These are phyloP conservation scores for Sebastes itinus DNA, from an alignment of 2,797 vertebrate genomes.

Conservation along the genomic window DNA sequence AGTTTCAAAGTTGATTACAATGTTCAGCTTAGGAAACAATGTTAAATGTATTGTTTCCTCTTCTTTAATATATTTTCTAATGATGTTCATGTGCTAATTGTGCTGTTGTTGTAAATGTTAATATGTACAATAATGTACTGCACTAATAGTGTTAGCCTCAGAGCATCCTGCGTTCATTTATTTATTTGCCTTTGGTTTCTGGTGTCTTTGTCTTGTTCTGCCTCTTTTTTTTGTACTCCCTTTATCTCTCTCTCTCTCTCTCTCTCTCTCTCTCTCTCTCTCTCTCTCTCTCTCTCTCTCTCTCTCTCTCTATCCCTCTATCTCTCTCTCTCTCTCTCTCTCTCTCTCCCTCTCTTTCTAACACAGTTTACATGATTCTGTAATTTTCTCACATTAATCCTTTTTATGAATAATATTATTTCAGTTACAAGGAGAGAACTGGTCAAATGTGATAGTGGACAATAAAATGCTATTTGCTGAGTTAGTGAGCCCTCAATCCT, in stretches of 20 bases:
- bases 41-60: background rate
- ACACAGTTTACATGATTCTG: background rate
- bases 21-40: background rate
- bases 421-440: background rate
- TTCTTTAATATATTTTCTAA: background rate
- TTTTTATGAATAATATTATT: constrained; percentile 15
- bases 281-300: too few relatives aligned
- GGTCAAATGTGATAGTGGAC: background rate
- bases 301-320: too few relatives aligned
- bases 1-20: background rate
- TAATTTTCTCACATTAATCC: constrained; percentile 25
- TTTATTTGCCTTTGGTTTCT: too few relatives aligned
- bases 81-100: background rate
- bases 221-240: too few relatives aligned
- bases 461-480: background rate
- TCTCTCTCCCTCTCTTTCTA: too few relatives aligned
- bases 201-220: too few relatives aligned
- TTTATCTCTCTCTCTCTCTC: too few relatives aligned
- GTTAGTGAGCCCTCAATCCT: too few relatives aligned
- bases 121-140: background rate
- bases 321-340: too few relatives aligned
- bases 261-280: too few relatives aligned
- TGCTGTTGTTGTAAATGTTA: background rate
- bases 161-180: too few relatives aligned
- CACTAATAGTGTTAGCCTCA: too few relatives aligned